phyloP scores from a whole-genome alignment of 2,888 invertebrate genomes.

The Plemyria rubiginata region DNA sequence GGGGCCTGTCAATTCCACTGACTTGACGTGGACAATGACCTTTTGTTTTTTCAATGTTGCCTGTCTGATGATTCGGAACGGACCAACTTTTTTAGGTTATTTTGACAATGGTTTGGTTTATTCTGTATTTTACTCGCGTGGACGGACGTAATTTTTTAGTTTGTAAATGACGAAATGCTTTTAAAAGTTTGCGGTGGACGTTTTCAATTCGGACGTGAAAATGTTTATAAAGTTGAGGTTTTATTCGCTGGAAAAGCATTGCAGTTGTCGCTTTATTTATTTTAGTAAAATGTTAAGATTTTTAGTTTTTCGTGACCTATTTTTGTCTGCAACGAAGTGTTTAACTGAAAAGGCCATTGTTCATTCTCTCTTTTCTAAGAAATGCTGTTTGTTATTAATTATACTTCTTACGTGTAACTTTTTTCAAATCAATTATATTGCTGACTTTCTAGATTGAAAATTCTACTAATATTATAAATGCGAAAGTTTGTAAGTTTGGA shows the following conservation, averaged over 20 bases:
- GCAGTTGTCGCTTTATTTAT: slow-evolving; percentile 10
- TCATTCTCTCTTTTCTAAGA: neutral
- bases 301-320: slow-evolving; percentile 5
- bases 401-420: too few species aligned
- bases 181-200: slow-evolving; percentile 26
- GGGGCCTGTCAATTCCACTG: slow-evolving; percentile 79
- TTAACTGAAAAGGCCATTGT: neutral
- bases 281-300: slow-evolving; percentile 8
- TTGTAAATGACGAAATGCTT: slow-evolving; percentile 31
- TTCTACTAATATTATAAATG: too few species aligned
- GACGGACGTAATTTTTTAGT: slow-evolving; percentile 20
- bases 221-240: slow-evolving; percentile 23
- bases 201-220: slow-evolving; percentile 23
- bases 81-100: slow-evolving; percentile 47
- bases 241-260: slow-evolving; percentile 13
- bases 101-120: slow-evolving; percentile 39
- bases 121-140: slow-evolving; percentile 21
- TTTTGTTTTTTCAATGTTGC: slow-evolving; percentile 58
- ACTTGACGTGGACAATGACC: slow-evolving; percentile 80
- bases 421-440: too few species aligned
- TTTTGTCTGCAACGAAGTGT: neutral
- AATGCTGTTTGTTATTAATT: too few species aligned
- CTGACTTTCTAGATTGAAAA: too few species aligned
- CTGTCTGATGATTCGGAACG: slow-evolving; percentile 42
- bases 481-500: too few species aligned